A percentile compares a stretch with the other conserved stretches of the same genome.
phyloP scores from a whole-genome alignment of 2,113 vertebrate genomes.

The Todiramphus saurophagus region DNA sequence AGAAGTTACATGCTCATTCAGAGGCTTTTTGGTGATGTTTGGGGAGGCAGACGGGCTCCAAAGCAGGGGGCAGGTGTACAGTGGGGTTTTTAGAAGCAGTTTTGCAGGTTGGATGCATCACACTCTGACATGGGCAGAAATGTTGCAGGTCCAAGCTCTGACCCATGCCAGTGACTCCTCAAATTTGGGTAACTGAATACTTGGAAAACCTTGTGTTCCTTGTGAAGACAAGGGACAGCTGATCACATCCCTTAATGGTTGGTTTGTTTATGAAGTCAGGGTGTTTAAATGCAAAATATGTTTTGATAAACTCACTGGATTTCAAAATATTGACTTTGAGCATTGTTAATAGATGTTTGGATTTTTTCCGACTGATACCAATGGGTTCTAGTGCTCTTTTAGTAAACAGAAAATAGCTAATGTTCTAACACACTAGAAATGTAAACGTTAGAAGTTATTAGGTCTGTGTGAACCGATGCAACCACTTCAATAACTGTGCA shows the following conservation, averaged over 20 bases:
- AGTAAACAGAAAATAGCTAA: background rate
- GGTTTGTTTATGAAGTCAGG: background rate
- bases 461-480: background rate
- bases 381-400: background rate
- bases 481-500: background rate
- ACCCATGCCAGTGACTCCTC: background rate
- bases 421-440: background rate
- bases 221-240: background rate
- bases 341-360: background rate
- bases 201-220: background rate
- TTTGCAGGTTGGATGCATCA: background rate
- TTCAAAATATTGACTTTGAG: background rate
- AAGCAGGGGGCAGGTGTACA: background rate
- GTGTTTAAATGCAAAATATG: background rate
- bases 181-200: background rate
- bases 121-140: background rate
- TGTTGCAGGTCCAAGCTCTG: background rate
- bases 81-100: background rate
- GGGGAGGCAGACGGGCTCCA: background rate
- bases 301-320: slow-evolving; percentile 13
- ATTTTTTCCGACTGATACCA: background rate
- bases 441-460: background rate
- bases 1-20: background rate
- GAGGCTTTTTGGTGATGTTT: background rate
- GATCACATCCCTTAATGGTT: background rate